Conservation (phyloP, 2,797 vertebrate species). For the Pseudochirops corinnae region DNA sequence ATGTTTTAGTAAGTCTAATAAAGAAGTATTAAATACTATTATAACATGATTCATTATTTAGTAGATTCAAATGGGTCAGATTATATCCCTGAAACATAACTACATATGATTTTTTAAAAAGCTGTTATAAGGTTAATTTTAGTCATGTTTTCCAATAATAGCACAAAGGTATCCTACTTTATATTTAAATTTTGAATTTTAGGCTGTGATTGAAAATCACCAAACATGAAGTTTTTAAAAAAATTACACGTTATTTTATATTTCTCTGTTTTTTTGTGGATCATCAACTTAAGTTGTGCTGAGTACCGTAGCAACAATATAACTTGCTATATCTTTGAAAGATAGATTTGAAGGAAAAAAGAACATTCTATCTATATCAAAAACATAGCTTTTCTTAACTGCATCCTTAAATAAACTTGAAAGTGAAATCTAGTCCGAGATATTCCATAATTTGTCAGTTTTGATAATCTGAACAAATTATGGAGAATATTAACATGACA, state of each 20-base stretch:
- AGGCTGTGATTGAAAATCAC: conserved; percentile 3
- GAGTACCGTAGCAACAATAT: background rate
- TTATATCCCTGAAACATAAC: background rate
- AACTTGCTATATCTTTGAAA: background rate
- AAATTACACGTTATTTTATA: conserved; percentile 22
- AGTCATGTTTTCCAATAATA: background rate
- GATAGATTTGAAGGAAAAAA: conserved; percentile 18
- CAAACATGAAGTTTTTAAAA: conserved; percentile 16
- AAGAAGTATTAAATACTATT: background rate
- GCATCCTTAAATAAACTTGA: conserved; percentile 15
- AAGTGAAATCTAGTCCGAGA: background rate
- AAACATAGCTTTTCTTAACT: conserved; percentile 29
- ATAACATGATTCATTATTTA: background rate
- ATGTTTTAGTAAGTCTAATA: background rate
- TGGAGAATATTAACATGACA: background rate
- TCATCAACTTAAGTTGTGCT: conserved; percentile 29
- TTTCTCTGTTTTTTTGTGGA: conserved; percentile 19
- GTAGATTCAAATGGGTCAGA: background rate
- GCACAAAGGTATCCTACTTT: background rate
- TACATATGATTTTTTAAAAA: background rate
- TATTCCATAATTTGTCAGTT: conserved; percentile 16
- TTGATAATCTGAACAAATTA: background rate
- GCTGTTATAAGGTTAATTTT: background rate
- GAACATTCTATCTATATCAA: background rate
- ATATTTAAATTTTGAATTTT: conserved; percentile 19